Percentiles rank a stretch among this genome's conserved stretches.
These are phyloP conservation scores for Gobius niger DNA, from an alignment of 2,113 vertebrate species.

Conservation along the genomic window DNA sequence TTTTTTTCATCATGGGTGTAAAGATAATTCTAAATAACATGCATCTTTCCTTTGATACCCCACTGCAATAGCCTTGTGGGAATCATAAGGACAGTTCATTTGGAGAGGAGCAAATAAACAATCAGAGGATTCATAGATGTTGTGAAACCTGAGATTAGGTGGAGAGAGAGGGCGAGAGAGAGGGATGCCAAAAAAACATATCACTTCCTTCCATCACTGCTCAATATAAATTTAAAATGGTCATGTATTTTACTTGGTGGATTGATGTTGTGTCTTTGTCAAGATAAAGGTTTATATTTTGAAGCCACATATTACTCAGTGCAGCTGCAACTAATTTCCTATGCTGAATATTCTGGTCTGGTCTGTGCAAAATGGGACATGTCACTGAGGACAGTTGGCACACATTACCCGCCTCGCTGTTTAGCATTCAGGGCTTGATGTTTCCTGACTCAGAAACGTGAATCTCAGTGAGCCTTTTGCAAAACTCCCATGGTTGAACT, in stretches of 20 bases:
- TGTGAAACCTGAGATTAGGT: background rate
- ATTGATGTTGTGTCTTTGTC: background rate
- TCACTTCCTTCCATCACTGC: too few relatives aligned
- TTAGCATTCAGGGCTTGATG: constrained; percentile 20
- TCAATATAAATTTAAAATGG: background rate
- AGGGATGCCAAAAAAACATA: too few relatives aligned
- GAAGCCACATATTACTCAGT: background rate
- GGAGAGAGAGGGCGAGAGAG: too few relatives aligned
- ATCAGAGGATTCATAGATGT: background rate
- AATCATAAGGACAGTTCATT: background rate
- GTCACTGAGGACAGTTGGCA: constrained; percentile 60
- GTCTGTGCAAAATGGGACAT: constrained; percentile 46
- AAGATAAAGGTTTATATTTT: background rate
- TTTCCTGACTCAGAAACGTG: background rate
- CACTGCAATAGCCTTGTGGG: too few relatives aligned
- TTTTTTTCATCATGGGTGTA: too few relatives aligned
- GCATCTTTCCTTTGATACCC: too few relatives aligned
- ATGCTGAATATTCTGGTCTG: constrained; percentile 32
- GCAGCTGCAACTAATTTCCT: constrained; percentile 21
- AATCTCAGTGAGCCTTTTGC: background rate
- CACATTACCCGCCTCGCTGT: constrained; percentile 30
- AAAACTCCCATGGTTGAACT: background rate
- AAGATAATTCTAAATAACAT: too few relatives aligned
- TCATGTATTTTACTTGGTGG: background rate
- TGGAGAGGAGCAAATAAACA: background rate